These are phyloP conservation scores for Nineta flava DNA, from an alignment of 2,888 invertebrate genomes.

Conservation along the genomic window DNA sequence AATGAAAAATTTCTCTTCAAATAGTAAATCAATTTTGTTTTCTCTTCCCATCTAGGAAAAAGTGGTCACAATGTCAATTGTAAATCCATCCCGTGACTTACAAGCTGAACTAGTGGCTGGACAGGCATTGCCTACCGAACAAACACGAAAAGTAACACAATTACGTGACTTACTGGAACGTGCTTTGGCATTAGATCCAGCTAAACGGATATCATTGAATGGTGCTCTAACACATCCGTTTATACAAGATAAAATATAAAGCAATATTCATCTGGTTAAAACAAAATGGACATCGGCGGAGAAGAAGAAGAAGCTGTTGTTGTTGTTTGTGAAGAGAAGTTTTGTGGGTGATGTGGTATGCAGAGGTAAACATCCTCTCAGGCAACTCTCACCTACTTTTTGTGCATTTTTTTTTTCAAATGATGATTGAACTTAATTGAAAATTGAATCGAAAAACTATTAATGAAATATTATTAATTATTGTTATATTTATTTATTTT, in stretches of 20 bases:
- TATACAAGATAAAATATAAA: slow-evolving; percentile 86
- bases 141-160: slow-evolving; percentile 80
- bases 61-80: slow-evolving; percentile 83
- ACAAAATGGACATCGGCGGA: neutral
- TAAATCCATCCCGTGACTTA: slow-evolving; percentile 74
- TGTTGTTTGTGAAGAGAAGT: neutral
- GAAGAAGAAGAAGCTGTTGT: neutral
- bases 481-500: too few species aligned
- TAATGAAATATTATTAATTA: too few species aligned
- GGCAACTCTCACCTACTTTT: neutral
- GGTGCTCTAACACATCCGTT: slow-evolving; percentile 89
- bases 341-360: neutral
- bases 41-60: slow-evolving; percentile 63
- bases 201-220: slow-evolving; percentile 84
- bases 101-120: slow-evolving; percentile 76
- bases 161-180: slow-evolving; percentile 84
- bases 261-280: neutral
- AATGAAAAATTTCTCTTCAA: too few species aligned
- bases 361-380: neutral
- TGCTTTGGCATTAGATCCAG: slow-evolving; percentile 80
- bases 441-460: too few species aligned
- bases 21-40: neutral
- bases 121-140: slow-evolving; percentile 74
- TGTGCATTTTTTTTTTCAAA: neutral
- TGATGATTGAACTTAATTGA: too few species aligned